These are phyloP conservation scores for Holocentrus rufus DNA, from an alignment of 2,797 vertebrate genomes.

Conservation along the genomic window DNA sequence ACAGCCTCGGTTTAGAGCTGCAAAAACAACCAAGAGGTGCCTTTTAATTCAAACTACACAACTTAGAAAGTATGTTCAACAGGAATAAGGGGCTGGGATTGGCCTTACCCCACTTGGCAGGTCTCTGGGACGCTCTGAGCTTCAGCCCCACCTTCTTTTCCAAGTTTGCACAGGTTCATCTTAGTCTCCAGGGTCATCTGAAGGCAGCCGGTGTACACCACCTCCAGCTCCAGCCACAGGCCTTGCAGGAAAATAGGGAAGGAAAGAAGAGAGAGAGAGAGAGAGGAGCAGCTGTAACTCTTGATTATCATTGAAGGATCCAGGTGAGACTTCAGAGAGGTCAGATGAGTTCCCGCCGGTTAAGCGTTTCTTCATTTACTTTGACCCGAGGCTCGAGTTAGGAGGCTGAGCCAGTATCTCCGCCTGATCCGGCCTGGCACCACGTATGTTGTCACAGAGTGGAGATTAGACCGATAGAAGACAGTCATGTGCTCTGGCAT, in stretches of 20 bases:
- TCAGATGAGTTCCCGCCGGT: background rate
- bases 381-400: constrained; percentile 16
- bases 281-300: constrained; percentile 1
- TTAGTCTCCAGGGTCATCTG: constrained; percentile 92
- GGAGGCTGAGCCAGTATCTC: constrained; percentile 10
- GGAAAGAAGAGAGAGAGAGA: background rate
- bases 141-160: constrained; percentile 83
- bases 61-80: background rate
- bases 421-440: constrained; percentile 17
- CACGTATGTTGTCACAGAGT: background rate
- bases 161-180: constrained; percentile 90
- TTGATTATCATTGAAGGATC: background rate
- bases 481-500: constrained; percentile 6
- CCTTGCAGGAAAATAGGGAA: constrained; percentile 73
- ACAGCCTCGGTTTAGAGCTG: constrained; percentile 78
- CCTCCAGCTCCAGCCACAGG: constrained; percentile 89
- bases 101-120: constrained; percentile 78
- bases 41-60: constrained; percentile 9
- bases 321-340: background rate
- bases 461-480: constrained; percentile 25
- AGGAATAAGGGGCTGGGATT: background rate
- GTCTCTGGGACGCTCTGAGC: constrained; percentile 66
- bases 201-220: constrained; percentile 87
- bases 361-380: constrained; percentile 16
- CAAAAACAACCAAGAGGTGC: constrained; percentile 45